Percentiles rank a stretch among this genome's conserved stretches.
Evolutionary conservation across 2,797 vertebrate species (phyloP).

Genomic region (Artibeus jamaicensis): DNA sequence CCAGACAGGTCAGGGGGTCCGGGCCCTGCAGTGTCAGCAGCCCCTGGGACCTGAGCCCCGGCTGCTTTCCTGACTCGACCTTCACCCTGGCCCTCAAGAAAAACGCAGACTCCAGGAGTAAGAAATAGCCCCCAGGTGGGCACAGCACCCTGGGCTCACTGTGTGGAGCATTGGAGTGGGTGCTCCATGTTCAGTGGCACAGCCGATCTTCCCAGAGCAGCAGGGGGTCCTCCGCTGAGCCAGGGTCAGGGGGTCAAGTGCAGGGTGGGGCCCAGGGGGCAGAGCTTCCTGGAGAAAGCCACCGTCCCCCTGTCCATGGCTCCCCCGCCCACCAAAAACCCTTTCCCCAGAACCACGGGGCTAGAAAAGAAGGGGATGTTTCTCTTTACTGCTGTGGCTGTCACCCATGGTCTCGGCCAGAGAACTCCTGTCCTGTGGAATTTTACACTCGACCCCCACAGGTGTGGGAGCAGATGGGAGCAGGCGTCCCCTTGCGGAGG

Average conservation of each 20-base stretch:
- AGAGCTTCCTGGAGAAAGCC: fast-evolving
- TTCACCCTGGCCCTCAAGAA: not conserved
- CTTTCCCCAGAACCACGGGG: fast-evolving
- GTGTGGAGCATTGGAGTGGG: fast-evolving
- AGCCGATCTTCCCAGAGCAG: not conserved
- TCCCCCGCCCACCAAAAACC: not conserved
- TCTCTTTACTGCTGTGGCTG: too few relatives aligned
- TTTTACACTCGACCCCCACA: too few relatives aligned
- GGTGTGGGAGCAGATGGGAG: not conserved
- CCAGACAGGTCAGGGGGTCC: fast-evolving
- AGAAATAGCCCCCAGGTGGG: too few relatives aligned
- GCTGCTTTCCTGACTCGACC: not conserved
- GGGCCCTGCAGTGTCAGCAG: not conserved
- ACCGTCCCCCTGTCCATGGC: fast-evolving
- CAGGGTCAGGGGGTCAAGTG: too few relatives aligned
- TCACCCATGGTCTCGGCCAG: not conserved
- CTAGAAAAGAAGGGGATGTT: too few relatives aligned
- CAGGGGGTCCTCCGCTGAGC: fast-evolving
- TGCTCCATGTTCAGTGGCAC: fast-evolving
- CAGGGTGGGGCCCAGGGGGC: fast-evolving
- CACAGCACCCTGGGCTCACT: fast-evolving
- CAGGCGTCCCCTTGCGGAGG: fast-evolving
- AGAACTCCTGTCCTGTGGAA: not conserved
- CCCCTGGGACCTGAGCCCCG: not conserved
- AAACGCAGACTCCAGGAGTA: fast-evolving